Evolutionary conservation across 2,888 invertebrate genomes (phyloP).

Genomic region (Muschampia plurimacula): DNA sequence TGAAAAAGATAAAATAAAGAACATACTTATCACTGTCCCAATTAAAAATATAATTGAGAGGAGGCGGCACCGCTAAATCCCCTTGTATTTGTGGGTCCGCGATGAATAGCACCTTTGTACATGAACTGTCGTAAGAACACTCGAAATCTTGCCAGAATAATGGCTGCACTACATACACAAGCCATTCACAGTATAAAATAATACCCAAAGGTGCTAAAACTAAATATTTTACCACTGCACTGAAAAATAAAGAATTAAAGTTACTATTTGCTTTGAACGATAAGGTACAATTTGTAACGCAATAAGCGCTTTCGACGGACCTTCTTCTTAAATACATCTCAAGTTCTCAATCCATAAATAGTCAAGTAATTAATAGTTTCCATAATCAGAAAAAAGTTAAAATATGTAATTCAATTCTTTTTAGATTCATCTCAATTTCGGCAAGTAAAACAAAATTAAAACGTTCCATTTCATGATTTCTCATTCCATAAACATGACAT

Average conservation of each 20-base stretch:
- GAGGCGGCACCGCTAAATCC: constrained; percentile 88
- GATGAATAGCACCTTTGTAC: constrained; percentile 89
- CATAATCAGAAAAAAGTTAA: background rate
- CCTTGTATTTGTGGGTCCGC: constrained; percentile 98
- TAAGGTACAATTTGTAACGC: too few species aligned
- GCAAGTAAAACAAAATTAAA: background rate
- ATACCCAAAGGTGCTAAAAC: constrained; percentile 59
- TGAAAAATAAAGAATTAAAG: constrained; percentile 50
- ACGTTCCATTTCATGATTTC: too few species aligned
- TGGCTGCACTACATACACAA: constrained; percentile 76
- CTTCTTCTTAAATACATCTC: constrained; percentile 45
- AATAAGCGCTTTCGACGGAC: background rate
- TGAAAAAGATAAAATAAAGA: background rate
- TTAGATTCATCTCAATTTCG: background rate
- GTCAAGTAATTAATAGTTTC: constrained; percentile 1
- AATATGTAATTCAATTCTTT: background rate
- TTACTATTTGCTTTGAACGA: background rate
- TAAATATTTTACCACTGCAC: constrained; percentile 67
- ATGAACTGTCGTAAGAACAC: constrained; percentile 79
- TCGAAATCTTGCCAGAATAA: constrained; percentile 73
- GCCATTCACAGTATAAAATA: constrained; percentile 84
- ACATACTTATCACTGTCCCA: constrained; percentile 95
- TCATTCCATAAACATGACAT: too few species aligned
- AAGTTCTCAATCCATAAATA: background rate
- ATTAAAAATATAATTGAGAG: constrained; percentile 89